Evolutionary conservation across 2,888 invertebrate genomes (phyloP), one percentile per base, ranked within the genome.

Genomic region (Chaitophorus viminalis): DNA sequence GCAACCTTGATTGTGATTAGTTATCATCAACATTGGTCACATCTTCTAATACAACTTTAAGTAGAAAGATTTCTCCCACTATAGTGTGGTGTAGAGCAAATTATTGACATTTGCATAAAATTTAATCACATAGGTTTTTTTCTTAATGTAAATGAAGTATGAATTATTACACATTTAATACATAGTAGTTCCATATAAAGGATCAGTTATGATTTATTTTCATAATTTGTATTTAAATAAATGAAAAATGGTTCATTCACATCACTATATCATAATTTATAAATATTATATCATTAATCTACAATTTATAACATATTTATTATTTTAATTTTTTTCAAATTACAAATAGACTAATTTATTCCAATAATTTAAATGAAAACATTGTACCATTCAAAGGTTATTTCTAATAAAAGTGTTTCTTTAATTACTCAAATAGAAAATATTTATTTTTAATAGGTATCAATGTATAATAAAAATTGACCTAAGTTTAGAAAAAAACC

Each of bases 201-300:
- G 3, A 39, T 72, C 52, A 82, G 54, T 82, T 74, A n/a, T 82
- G 54, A 54, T 74, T 82, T n/a, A 72, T 54, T 18, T 74, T 52
- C 18, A 33, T 70, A 72, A 0, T 82, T 74, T 74, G 74, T 29
- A 33, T 36, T 14, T 72, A 54, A 17, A 74, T n/a, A 31, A 36
- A 18, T 54, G 21, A 11, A 0, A 46, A 70, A 25, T 11, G 39
- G 39, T 39, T 29, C 25, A 75, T 39, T 11, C 25, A 21, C 25
- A 75, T 14, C 25, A 17, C 9, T 39, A 75, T 31, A 33, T 21
- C 33, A 36, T 21, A 74, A 36, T 36, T 33, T 2, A 72, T 31
- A 72, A 72, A 33, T 21, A 18, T 33, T 21, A 18, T 21, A 68
- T 9, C 9, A 68, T n/a, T 29, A 68, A n/a, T n/a, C n/a, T n/a